Conservation (phyloP, 2,797 vertebrate species). For the Siniperca obscura region DNA sequence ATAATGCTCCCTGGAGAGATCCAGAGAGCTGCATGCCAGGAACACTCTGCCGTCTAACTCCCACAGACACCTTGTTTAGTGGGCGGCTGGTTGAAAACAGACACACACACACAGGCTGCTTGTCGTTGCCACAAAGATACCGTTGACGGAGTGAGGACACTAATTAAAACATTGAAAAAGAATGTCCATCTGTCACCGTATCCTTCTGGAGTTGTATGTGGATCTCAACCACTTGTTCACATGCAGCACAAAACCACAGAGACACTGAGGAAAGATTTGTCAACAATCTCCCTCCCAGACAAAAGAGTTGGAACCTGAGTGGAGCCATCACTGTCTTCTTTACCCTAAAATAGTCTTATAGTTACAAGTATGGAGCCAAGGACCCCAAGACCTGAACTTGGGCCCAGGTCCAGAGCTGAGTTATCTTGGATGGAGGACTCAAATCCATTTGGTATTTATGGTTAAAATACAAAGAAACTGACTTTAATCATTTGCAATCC, state of each 20-base stretch:
- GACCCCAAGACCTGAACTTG: not conserved
- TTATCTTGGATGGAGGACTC: not conserved
- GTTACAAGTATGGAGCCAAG: slow-evolving; percentile 53
- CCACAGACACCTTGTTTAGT: slow-evolving; percentile 79
- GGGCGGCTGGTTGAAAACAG: slow-evolving; percentile 70
- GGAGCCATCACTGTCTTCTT: slow-evolving; percentile 37
- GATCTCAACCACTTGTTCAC: slow-evolving; percentile 53
- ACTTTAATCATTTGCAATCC: not conserved
- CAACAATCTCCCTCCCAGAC: slow-evolving; percentile 67
- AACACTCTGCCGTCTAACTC: slow-evolving; percentile 76
- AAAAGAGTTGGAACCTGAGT: slow-evolving; percentile 45
- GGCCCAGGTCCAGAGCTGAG: not conserved
- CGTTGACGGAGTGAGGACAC: slow-evolving; percentile 61
- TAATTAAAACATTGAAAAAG: slow-evolving; percentile 78
- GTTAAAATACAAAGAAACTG: not conserved
- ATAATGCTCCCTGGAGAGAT: slow-evolving; percentile 71
- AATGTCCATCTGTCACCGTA: slow-evolving; percentile 76
- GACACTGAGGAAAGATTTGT: slow-evolving; percentile 26
- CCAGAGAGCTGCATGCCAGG: slow-evolving; percentile 70
- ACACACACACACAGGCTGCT: slow-evolving; percentile 51
- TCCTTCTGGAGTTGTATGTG: slow-evolving; percentile 51
- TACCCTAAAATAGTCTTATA: slow-evolving; percentile 49
- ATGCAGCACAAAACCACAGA: slow-evolving; percentile 35
- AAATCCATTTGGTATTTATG: not conserved
- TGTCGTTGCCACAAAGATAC: slow-evolving; percentile 59